Percentiles rank a stretch among this genome's conserved stretches.
phyloP scores from a whole-genome alignment of 2,888 invertebrate species.

The Cecidostiba fungosa region DNA sequence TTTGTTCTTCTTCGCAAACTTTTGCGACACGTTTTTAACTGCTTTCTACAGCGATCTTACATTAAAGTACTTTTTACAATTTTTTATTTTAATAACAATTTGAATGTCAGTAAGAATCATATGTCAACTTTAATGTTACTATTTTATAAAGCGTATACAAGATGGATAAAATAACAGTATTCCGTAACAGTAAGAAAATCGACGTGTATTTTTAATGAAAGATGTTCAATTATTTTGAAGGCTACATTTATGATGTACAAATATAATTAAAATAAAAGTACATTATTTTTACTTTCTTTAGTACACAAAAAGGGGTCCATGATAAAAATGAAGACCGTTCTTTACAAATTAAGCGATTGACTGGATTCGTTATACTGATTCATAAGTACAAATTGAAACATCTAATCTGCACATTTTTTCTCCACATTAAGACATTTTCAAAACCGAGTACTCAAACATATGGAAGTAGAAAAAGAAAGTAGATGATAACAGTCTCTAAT shows the following conservation, averaged over 20 bases:
- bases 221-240: not conserved
- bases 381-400: conserved; percentile 25
- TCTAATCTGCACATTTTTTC: not conserved
- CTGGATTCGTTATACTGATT: not conserved
- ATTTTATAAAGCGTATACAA: conserved; percentile 16
- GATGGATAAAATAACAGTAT: conserved; percentile 1
- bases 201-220: not conserved
- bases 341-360: not conserved
- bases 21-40: not conserved
- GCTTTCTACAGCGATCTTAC: not conserved
- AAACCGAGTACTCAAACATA: conserved; percentile 42
- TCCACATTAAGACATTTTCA: conserved; percentile 20
- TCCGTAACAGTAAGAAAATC: not conserved
- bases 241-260: conserved; percentile 1
- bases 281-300: not conserved
- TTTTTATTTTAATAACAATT: conserved; percentile 21
- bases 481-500: not conserved
- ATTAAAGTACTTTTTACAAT: conserved; percentile 1
- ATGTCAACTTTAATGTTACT: conserved; percentile 8
- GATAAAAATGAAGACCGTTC: not conserved
- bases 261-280: not conserved
- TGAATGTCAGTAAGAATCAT: not conserved
- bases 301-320: conserved; percentile 27
- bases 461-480: not conserved
- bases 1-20: not conserved